phyloP scores from a whole-genome alignment of 2,113 vertebrate species.

The Etheostoma spectabile region DNA sequence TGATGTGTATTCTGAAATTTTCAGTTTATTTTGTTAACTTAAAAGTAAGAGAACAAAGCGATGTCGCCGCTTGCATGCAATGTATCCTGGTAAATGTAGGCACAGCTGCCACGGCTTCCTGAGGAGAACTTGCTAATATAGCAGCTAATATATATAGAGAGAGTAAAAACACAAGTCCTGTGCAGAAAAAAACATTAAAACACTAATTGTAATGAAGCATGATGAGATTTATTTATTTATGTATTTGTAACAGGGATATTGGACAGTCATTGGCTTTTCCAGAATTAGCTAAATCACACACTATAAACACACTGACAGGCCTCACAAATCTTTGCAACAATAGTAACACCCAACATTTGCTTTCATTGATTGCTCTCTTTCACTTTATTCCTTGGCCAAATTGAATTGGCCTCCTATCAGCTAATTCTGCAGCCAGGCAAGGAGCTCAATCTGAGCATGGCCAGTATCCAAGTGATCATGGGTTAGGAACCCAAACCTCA shows the following conservation, averaged over 20 bases:
- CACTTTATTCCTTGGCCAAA: slow-evolving; percentile 25
- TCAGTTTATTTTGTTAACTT: too few species aligned
- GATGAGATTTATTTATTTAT: neutral
- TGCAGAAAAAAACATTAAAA: neutral
- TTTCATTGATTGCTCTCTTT: slow-evolving; percentile 55
- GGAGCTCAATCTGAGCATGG: slow-evolving; percentile 3
- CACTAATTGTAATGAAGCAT: slow-evolving; percentile 1
- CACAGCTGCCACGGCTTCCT: too few species aligned
- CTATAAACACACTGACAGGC: slow-evolving; percentile 12
- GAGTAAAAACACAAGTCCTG: too few species aligned
- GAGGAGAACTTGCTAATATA: too few species aligned
- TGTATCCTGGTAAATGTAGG: too few species aligned
- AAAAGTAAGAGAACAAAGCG: too few species aligned
- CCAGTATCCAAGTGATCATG: slow-evolving; percentile 29
- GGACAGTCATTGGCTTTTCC: too few species aligned
- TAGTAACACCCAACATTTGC: slow-evolving; percentile 57
- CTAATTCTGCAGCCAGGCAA: slow-evolving; percentile 39
- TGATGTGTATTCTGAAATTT: too few species aligned
- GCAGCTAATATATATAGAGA: neutral
- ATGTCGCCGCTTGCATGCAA: too few species aligned
- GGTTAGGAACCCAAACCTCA: neutral
- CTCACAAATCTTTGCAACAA: slow-evolving; percentile 32
- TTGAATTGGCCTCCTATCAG: slow-evolving; percentile 44
- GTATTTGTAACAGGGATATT: too few species aligned
- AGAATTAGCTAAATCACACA: too few species aligned